Conservation (phyloP, 1,140 invertebrate genomes). For the Mercenaria mercenaria region DNA sequence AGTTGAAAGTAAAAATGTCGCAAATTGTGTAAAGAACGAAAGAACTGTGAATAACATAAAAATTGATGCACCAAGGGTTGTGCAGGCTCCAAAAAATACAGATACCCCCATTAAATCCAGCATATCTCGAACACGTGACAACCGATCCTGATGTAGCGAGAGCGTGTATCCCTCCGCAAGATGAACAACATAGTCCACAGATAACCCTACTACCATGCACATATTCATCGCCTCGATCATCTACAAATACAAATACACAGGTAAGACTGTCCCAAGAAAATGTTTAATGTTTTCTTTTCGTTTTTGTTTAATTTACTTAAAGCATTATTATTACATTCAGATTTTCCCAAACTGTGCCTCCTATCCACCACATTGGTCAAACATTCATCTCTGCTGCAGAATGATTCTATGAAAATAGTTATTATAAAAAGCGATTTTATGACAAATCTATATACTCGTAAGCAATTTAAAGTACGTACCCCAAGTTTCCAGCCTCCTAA, state of each 20-base stretch:
- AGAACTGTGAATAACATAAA: constrained; percentile 73
- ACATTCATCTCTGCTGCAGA: too few relatives aligned
- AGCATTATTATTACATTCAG: too few relatives aligned
- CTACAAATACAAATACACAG: too few relatives aligned
- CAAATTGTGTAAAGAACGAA: constrained; percentile 72
- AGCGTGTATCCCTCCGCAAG: constrained; percentile 77
- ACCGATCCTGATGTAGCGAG: constrained; percentile 68
- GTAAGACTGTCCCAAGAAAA: too few relatives aligned
- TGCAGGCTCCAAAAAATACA: constrained; percentile 71
- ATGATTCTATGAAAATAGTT: too few relatives aligned
- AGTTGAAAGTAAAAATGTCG: constrained; percentile 74
- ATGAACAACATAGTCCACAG: constrained; percentile 80
- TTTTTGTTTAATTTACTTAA: too few relatives aligned
- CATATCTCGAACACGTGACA: constrained; percentile 69
- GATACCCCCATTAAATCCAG: constrained; percentile 73
- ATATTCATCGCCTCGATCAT: constrained; percentile 77
- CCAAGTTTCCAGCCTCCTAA: constrained; percentile 73
- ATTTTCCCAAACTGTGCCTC: too few relatives aligned
- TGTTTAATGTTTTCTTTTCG: too few relatives aligned
- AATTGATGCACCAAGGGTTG: constrained; percentile 69
- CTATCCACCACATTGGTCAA: too few relatives aligned
- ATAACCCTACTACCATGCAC: constrained; percentile 74
- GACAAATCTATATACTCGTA: too few relatives aligned
- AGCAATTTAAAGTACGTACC: constrained; percentile 40
- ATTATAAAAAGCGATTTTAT: too few relatives aligned